Evolutionary conservation across 1,140 invertebrate genomes (phyloP).

Genomic region (Bombus polaris): DNA sequence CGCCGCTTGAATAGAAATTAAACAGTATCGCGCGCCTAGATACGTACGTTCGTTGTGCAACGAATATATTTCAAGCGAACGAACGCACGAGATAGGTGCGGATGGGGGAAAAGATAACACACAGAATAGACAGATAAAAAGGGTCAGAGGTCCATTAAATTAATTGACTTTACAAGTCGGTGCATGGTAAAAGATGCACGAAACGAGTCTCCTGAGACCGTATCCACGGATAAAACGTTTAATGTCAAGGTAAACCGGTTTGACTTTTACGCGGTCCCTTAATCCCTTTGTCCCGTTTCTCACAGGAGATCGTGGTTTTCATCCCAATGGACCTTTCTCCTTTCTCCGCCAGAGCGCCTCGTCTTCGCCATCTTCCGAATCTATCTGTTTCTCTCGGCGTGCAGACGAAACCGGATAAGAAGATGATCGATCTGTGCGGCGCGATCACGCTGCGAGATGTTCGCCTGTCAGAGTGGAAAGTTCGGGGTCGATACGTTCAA

Average conservation of each 20-base stretch:
- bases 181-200: conserved; percentile 29
- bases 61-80: conserved; percentile 49
- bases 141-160: conserved; percentile 66
- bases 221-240: conserved; percentile 4
- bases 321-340: too few relatives aligned
- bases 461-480: conserved; percentile 35
- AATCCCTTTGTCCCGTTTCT: neutral
- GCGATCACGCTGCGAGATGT: neutral
- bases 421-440: neutral
- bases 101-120: neutral
- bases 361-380: too few relatives aligned
- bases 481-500: neutral
- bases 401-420: neutral
- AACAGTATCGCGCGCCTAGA: conserved; percentile 71
- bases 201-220: conserved; percentile 14
- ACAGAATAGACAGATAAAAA: conserved; percentile 19
- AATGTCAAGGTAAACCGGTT: conserved; percentile 41
- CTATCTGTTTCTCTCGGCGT: neutral
- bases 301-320: too few relatives aligned
- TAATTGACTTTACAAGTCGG: conserved; percentile 67
- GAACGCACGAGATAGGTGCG: neutral
- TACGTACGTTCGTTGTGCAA: conserved; percentile 73
- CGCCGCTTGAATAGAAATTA: conserved; percentile 71
- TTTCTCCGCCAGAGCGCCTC: too few relatives aligned
- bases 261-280: conserved; percentile 25